These are phyloP conservation scores for Epizoanthus stellaris DNA, from an alignment of 92 coral and sea anemone species.

Conservation along the genomic window DNA sequence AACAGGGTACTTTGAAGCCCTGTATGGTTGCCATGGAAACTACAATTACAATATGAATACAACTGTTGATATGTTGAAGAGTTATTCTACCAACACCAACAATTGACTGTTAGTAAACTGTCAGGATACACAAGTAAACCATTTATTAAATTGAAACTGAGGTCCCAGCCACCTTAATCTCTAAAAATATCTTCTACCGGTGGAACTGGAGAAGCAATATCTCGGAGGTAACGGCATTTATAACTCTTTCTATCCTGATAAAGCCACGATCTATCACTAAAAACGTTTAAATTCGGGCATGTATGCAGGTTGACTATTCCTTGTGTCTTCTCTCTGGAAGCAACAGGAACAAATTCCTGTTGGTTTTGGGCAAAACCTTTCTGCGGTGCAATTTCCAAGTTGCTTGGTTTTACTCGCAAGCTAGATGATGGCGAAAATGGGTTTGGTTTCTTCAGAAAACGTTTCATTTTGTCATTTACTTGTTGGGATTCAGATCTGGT, in stretches of 20 bases:
- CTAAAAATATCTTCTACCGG: conserved; percentile 67
- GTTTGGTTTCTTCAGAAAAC: conserved; percentile 62
- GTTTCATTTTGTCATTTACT: conserved; percentile 60
- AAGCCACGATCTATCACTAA: conserved; percentile 74
- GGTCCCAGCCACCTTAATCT: background rate
- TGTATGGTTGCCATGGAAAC: no score
- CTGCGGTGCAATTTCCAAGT: conserved; percentile 23
- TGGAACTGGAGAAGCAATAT: conserved; percentile 70
- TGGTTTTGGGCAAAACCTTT: conserved; percentile 34
- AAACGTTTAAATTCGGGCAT: conserved; percentile 72
- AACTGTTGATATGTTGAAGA: no score
- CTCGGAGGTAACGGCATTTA: conserved; percentile 76
- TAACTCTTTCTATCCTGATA: conserved; percentile 66
- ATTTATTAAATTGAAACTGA: no score
- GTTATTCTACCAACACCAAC: no score
- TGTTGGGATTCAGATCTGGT: conserved; percentile 46
- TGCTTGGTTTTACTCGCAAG: conserved; percentile 53
- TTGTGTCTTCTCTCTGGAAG: conserved; percentile 50
- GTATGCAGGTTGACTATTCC: conserved; percentile 76
- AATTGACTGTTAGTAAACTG: no score
- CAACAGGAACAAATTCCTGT: conserved; percentile 12
- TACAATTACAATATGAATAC: no score
- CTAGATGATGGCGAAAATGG: conserved; percentile 66
- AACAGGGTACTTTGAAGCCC: no score
- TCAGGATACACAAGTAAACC: no score